phyloP scores from a whole-genome alignment of 2,888 invertebrate species.

The Omphaloscelis lunosa region DNA sequence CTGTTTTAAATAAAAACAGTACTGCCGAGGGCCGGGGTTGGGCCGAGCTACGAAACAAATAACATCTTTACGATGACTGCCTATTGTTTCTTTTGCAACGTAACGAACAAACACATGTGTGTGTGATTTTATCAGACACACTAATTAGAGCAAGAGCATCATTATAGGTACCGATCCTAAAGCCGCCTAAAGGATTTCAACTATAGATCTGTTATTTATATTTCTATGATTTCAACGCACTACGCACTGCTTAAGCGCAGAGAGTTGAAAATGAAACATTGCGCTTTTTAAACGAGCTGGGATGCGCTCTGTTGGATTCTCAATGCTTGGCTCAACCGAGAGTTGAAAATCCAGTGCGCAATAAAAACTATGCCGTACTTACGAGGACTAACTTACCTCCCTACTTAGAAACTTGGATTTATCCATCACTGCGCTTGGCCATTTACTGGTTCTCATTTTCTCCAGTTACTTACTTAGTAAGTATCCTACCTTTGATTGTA shows the following conservation, averaged over 20 bases:
- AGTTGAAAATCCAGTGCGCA: no score
- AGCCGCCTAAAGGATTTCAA: neutral
- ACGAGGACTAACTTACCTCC: neutral
- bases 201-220: no score
- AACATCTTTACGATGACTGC: neutral
- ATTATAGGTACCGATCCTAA: neutral
- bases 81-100: neutral
- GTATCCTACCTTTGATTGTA: neutral
- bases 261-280: neutral
- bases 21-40: no score
- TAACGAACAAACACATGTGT: neutral
- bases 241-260: neutral
- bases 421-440: neutral
- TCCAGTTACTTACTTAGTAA: neutral
- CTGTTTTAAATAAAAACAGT: neutral
- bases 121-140: neutral
- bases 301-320: neutral
- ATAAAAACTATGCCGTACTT: neutral
- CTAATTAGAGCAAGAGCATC: conserved; percentile 24
- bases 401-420: neutral
- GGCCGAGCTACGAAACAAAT: neutral
- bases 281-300: neutral
- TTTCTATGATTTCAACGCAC: no score
- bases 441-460: neutral
- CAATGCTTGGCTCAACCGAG: neutral